Evolutionary conservation across 53 echinoderm and acorn worm species (phyloP), one percentile per base, ranked within the genome.

Genomic region (Glandiceps talaboti): DNA sequence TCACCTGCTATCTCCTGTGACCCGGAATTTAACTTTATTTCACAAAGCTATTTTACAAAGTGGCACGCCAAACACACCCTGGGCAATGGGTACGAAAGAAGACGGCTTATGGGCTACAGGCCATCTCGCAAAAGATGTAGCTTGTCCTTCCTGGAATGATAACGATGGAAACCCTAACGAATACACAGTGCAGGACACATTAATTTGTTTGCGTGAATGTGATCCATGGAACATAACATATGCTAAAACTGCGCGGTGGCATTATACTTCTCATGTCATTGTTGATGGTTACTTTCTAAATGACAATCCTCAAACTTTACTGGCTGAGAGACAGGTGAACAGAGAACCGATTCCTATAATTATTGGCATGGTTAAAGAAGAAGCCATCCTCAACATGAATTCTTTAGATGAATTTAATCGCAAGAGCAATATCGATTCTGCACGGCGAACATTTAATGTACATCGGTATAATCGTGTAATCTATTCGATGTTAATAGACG

Each of bases 11-110:
- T 99, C 99, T 0, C 87, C 84, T 0, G 29, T 89, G 79, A 92
- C 87, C 74, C 85, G 83, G 25, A 91, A 87, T 30, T 73, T 77
- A 20, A 84, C 85, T 14, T 77, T 87, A 1, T 99, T 93, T 72
- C 81, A 81, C 31, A 82, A 91, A 0, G 90, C 89, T 0, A 91
- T 99, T 64, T 75, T 99, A 74, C 91, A 99, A 81, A 99, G 99
- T 73, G 93, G 99, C 1, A 87, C 91, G 10, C 86, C 89, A 14
- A n/a, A 90, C 75, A 85, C 85, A 76, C 99, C 91, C 1, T 99
- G 99, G 99, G 90, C 90, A 32, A 78, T 93, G 1, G 32, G 91
- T 73, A 76, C 87, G 14, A 83, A 85, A 0, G 91, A 91, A 27
- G 93, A 91, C 74, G 91, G 87, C 27, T 30, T 82, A 1, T 73